These are phyloP conservation scores for Noctua janthina DNA, from an alignment of 2,888 invertebrate species.

Conservation along the genomic window DNA sequence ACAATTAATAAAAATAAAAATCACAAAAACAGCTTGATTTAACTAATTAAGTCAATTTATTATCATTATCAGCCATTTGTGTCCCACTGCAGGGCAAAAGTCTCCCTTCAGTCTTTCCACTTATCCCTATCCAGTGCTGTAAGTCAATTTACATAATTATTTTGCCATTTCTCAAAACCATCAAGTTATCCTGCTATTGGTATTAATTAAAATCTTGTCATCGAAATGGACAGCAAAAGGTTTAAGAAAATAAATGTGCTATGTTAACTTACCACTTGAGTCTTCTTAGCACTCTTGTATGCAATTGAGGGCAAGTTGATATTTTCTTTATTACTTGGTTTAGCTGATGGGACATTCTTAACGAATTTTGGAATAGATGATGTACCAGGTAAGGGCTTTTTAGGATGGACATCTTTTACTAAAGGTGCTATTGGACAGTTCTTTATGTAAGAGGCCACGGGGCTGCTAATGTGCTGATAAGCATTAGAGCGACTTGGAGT, in stretches of 20 bases:
- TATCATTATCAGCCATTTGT: no score
- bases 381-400: slow-evolving; percentile 74
- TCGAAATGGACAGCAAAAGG: not conserved
- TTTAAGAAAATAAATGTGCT: not conserved
- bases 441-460: slow-evolving; percentile 84
- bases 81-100: no score
- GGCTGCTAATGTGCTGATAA: slow-evolving; percentile 82
- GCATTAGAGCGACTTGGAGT: slow-evolving; percentile 72
- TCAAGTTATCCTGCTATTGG: not conserved
- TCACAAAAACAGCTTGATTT: not conserved
- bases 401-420: slow-evolving; percentile 79
- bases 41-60: not conserved
- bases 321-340: slow-evolving; percentile 78
- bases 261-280: slow-evolving; percentile 77
- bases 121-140: no score
- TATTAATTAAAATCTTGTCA: not conserved
- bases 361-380: slow-evolving; percentile 79
- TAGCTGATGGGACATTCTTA: slow-evolving; percentile 63
- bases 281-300: slow-evolving; percentile 82
- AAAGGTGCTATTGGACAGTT: slow-evolving; percentile 79
- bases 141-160: not conserved
- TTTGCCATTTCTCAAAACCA: not conserved
- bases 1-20: not conserved
- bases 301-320: slow-evolving; percentile 77
- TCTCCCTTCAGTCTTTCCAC: no score